Evolutionary conservation across 1,140 invertebrate species (phyloP).

Genomic region (Nymphalis io): DNA sequence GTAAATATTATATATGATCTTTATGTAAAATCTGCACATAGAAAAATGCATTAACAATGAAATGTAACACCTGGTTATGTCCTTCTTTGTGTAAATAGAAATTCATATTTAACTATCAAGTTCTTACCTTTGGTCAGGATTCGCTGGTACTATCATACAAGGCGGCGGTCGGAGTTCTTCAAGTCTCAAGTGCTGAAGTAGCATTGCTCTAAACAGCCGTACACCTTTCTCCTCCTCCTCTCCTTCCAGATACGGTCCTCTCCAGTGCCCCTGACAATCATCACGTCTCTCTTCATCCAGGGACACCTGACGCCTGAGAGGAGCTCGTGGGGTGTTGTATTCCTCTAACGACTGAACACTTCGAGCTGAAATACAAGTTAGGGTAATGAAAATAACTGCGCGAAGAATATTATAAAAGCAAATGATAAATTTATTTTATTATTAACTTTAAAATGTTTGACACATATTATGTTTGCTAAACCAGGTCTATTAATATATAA

Average conservation of each 20-base stretch:
- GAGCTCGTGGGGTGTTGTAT: slow-evolving; percentile 66
- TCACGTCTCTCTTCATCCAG: slow-evolving; percentile 71
- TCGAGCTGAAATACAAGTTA: slow-evolving; percentile 50
- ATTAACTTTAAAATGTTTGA: too few relatives aligned
- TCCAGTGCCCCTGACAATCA: slow-evolving; percentile 73
- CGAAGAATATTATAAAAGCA: too few relatives aligned
- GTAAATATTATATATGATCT: too few relatives aligned
- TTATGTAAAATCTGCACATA: too few relatives aligned
- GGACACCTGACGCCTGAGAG: slow-evolving; percentile 66
- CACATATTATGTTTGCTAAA: too few relatives aligned
- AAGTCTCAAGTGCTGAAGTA: slow-evolving; percentile 67
- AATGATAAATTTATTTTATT: too few relatives aligned
- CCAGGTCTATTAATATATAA: too few relatives aligned
- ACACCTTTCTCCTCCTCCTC: slow-evolving; percentile 72
- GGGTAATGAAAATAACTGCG: too few relatives aligned
- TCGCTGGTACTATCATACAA: slow-evolving; percentile 62
- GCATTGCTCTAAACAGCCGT: slow-evolving; percentile 66
- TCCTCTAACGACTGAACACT: slow-evolving; percentile 72
- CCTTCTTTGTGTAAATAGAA: background rate
- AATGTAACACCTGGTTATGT: too few relatives aligned
- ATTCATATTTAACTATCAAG: background rate
- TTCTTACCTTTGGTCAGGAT: slow-evolving; percentile 62
- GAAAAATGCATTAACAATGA: too few relatives aligned
- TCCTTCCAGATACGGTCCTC: slow-evolving; percentile 60
- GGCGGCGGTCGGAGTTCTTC: slow-evolving; percentile 67